Base-by-base conservation (phyloP, 2,797 vertebrate genomes). In the Pseudochaenichthys georgianus region DNA sequence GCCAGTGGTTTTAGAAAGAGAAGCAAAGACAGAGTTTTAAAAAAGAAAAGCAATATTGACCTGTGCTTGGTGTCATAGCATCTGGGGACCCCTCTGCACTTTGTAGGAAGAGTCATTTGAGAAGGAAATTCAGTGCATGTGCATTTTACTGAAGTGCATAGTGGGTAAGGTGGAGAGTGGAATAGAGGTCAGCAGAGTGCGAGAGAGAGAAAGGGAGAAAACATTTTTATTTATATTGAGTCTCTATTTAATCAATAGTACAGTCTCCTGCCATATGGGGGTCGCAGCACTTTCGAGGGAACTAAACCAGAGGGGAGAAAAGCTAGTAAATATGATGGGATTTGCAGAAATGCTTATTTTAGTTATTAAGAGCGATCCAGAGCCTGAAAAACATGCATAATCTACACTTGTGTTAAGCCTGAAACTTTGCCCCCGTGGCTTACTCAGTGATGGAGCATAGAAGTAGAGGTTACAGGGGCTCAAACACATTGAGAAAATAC, bases 161-260 rank as follows among this genome's bases (percentile, higher is more conserved):
- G 81, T 66, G 70, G 77, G 52, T 45, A 62, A 48, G 63, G 66
- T 70, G 66, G 19, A 77, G 70, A 81, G 61, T 28, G 23, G 85
- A 78, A 77, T 70, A 21, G 71, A 80, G 87, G 82, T 83, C 80
- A 83, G 52, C n/a, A 12, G 64, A 77, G 41, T 34, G 23, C 15
- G 38, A n/a, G 23, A 38, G 47, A 43, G 47, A 46, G 62, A n/a
- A 48, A n/a, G 58, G 17, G 34, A 48, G 54, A 63, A 55, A 28
- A 64, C 63, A 2, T 23, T 23, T 23, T 2, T 53, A 70, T 76
- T 68, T 63, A 70, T 19, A 78, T 53, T 53, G 46, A 80, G 66
- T 54, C 68, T 47, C 53, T 73, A 3, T 77, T 75, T 59, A 79
- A 81, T 89, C 69, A 85, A 77, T 86, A 86, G 89, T 91, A 78